phyloP scores from a whole-genome alignment of 35 echinoderm and acorn worm genomes.

The Eucidaris tribuloides region DNA sequence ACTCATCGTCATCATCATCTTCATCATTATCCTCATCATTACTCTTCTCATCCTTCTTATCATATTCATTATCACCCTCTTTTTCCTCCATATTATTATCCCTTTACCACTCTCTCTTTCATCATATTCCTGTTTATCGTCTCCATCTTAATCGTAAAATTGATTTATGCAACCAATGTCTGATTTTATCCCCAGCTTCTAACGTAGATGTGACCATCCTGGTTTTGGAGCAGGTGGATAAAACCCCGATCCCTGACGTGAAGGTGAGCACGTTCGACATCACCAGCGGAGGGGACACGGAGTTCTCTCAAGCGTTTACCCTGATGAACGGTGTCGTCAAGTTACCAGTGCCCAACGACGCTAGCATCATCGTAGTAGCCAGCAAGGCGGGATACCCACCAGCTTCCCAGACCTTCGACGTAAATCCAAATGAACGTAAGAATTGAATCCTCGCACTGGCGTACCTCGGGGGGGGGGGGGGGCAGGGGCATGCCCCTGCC shows the following conservation, averaged over 20 bases:
- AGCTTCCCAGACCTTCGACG: not conserved
- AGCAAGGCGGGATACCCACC: not conserved
- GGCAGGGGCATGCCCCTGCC: too few species aligned
- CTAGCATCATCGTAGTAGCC: conserved; percentile 10
- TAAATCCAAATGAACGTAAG: conserved; percentile 12
- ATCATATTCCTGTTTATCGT: too few species aligned
- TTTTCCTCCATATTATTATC: not conserved
- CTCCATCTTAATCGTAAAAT: too few species aligned
- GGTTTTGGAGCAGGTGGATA: not conserved
- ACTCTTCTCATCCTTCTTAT: not conserved
- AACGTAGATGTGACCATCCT: conserved; percentile 14
- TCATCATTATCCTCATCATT: not conserved
- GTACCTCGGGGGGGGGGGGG: too few species aligned
- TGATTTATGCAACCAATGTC: not conserved
- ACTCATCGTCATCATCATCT: not conserved
- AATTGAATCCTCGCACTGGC: not conserved
- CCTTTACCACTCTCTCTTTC: not conserved
- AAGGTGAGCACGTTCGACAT: not conserved
- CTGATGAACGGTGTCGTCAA: not conserved
- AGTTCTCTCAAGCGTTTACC: not conserved
- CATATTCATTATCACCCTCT: not conserved
- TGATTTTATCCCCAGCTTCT: not conserved
- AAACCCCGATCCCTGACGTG: not conserved
- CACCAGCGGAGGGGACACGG: not conserved
- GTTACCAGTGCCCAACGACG: conserved; percentile 9